Base-by-base conservation (phyloP, 2,113 vertebrate genomes). In the Polypterus senegalus region DNA sequence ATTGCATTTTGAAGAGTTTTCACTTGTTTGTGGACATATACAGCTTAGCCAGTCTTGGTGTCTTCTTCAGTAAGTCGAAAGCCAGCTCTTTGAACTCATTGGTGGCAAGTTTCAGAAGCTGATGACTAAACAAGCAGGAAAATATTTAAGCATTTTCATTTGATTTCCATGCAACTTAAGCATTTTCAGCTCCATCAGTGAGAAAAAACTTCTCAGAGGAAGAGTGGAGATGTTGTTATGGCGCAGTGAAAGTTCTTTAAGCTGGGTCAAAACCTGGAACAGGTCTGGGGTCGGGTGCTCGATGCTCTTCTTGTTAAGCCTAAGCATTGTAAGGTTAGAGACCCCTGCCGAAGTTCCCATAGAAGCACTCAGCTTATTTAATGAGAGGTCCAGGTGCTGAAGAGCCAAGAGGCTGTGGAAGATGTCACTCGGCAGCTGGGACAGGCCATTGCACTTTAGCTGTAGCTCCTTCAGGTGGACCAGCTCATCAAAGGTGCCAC, bases 161-260 rank as follows among this genome's bases (percentile, higher is more conserved):
- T 60, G 48, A 0, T 97, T 98, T 56, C 70, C 78, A 27, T 90
- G 83, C 27, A 97, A 83, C 70, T 89, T 90, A 58, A 98, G 79
- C 58, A 81, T 78, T 63, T 68, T 72, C 68, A 98, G 73, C 2
- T 3, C 1, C 3, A 61, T 11, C 5, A 93, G 75, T 3, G n/a
- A 44, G 0, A 61, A 47, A 10, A 97, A 92, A 61, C 72, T 9
- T 0, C 2, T 4, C 0, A 59, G 44, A 0, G 76, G 55, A 27
- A 97, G 79, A 9, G 80, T 60, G 0, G 73, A 58, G 70, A 98
- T 76, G 8, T 0, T 45, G 49, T 97, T 98, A 1, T 84, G 67
- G 0, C 90, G 86, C 68, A 97, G 59, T 61, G 80, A 81, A 54
- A 98, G 87, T 62, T 89, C 86, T 0, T 3, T 69, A 47, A 97